Percentiles rank a stretch among this genome's conserved stretches.
These are phyloP conservation scores for Pristionchus fissidentatus DNA, from an alignment of 2,888 invertebrate genomes.

Conservation along the genomic window DNA sequence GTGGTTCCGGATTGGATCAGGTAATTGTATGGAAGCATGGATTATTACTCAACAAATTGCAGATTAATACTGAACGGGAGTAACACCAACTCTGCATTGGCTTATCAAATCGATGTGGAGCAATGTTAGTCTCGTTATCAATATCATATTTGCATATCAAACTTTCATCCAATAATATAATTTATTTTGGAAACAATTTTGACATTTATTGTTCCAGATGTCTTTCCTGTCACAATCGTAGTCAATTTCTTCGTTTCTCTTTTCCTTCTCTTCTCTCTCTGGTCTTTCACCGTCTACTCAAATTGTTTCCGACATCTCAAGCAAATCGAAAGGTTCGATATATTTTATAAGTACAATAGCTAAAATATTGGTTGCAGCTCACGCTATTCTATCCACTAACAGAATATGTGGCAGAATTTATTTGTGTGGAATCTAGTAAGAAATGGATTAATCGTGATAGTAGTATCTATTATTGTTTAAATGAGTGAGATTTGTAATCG, in stretches of 20 bases:
- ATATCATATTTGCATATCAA: neutral
- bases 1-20: constrained; percentile 9
- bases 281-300: neutral
- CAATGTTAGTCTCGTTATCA: neutral
- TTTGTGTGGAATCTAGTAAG: too few species aligned
- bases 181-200: neutral
- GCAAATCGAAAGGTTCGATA: neutral
- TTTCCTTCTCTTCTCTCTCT: neutral
- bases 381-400: too few species aligned
- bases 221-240: neutral
- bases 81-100: neutral
- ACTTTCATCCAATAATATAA: too few species aligned
- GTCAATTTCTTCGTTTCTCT: neutral
- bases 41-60: neutral
- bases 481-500: too few species aligned
- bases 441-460: too few species aligned
- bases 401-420: too few species aligned
- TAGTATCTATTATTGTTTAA: too few species aligned
- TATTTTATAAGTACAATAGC: too few species aligned
- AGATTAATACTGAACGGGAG: neutral
- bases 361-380: too few species aligned
- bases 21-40: neutral
- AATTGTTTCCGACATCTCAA: constrained; percentile 11
- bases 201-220: neutral
- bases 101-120: neutral